Percentiles rank a stretch among this genome's conserved stretches.
Evolutionary conservation across 2,113 vertebrate species (phyloP).

Genomic region (Cavia porcellus): DNA sequence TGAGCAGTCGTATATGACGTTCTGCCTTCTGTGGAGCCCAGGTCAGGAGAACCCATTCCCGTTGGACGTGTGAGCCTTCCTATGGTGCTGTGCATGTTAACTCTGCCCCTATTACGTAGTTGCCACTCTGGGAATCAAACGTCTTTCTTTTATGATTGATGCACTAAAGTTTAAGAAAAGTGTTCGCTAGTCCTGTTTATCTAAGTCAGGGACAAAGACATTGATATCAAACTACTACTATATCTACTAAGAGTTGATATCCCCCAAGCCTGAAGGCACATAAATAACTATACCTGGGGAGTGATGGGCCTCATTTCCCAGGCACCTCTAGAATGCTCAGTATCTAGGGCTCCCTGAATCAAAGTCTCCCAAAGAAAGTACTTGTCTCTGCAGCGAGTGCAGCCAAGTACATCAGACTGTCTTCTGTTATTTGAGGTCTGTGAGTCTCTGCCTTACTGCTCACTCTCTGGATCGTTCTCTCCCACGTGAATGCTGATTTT

Average conservation of each 20-base stretch:
- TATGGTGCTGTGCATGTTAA: neutral
- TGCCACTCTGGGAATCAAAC: neutral
- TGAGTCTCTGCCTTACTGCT: neutral
- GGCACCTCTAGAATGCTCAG: neutral
- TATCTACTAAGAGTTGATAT: conserved; percentile 37
- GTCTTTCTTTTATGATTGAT: conserved; percentile 8
- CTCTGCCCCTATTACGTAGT: conserved; percentile 25
- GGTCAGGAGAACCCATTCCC: neutral
- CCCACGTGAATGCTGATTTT: neutral
- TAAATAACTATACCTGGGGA: conserved; percentile 24
- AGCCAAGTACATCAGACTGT: neutral
- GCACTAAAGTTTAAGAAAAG: conserved; percentile 39
- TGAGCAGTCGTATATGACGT: neutral
- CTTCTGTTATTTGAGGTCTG: neutral
- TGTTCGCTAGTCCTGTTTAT: neutral
- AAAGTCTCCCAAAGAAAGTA: neutral
- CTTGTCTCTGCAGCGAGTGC: neutral
- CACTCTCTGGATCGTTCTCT: neutral
- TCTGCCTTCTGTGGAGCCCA: neutral
- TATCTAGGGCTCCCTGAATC: neutral
- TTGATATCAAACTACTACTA: conserved; percentile 27
- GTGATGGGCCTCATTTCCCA: neutral
- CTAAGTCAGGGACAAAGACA: conserved; percentile 22
- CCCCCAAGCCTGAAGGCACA: neutral
- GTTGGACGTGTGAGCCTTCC: neutral